Evolutionary conservation across 2,113 vertebrate genomes (phyloP).

Genomic region (Butorides virescens): DNA sequence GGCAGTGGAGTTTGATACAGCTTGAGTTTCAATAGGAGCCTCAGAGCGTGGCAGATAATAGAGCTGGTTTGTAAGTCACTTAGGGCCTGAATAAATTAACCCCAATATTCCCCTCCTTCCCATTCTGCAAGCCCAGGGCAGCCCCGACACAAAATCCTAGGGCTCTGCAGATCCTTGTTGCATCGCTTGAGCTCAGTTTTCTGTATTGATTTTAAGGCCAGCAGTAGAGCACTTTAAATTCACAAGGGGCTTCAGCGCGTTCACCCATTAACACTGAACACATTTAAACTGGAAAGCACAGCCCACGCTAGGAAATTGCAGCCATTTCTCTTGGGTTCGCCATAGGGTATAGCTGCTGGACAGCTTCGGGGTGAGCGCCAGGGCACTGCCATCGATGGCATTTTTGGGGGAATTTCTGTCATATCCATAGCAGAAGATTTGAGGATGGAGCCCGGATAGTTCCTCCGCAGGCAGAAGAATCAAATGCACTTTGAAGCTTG

Average conservation of each 20-base stretch:
- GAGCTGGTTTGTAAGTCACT: not conserved
- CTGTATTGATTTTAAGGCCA: not conserved
- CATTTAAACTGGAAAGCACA: fast-evolving
- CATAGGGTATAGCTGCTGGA: fast-evolving
- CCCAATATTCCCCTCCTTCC: not conserved
- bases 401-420: not conserved
- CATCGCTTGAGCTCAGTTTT: not conserved
- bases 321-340: not conserved
- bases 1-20: fast-evolving
- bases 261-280: not conserved
- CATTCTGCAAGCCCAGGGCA: not conserved
- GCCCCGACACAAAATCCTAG: fast-evolving
- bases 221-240: not conserved
- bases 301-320: not conserved
- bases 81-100: not conserved
- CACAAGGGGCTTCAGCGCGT: not conserved
- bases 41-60: not conserved
- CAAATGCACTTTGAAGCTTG: not conserved
- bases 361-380: not conserved
- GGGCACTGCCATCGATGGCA: fast-evolving
- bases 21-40: not conserved
- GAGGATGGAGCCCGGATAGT: not conserved
- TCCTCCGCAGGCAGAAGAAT: not conserved
- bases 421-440: not conserved
- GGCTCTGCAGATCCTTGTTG: not conserved